Evolutionary conservation across 1,140 invertebrate genomes (phyloP), one percentile per base, ranked within the genome.

Genomic region (Apocrypta bakeri): DNA sequence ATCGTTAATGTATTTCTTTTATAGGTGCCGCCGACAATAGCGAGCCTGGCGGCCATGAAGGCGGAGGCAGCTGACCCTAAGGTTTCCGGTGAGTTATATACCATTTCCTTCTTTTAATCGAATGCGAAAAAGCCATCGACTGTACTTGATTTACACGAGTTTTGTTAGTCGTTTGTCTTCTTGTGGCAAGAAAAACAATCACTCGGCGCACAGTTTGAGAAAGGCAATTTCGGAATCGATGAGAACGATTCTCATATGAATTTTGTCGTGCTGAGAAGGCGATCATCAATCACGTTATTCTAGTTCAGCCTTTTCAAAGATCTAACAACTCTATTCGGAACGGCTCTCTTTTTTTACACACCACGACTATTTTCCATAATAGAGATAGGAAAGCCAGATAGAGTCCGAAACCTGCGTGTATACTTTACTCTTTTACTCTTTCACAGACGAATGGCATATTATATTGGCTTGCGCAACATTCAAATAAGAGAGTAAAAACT

Each of bases 11-110:
- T 87, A 84, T 89, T 89, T 88, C 87, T 90, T 89, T 88, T 86
- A 56, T 64, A 91, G 90, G 88, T 89, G 86, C 90, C 89, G 80
- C 88, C 90, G 86, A 89, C 90, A 87, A 92, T 92, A 88, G 90
- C 90, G 73, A 92, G 90, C 86, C 86, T 92, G 83, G 89, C 90
- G 85, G 89, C 91, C 79, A 91, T 92, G 88, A 92, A 91, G 86
- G 90, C 91, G 86, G 90, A 92, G 80, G 87, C 88, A 87, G 88
- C 90, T 87, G 91, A 92, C 87, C 90, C 90, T 85, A 92, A 92
- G 88, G 90, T 92, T 89, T 92, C 91, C 88, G 91, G 91, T 92
- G 88, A 92, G 91, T 91, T 88, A 56, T n/a, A n/a, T 56, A 56
- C 69, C 73, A 79, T 83, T 87, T 85, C 84, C 74, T 79, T 71